These are phyloP conservation scores for Muscicapa comitata DNA, from an alignment of 2,797 vertebrate genomes.

Conservation along the genomic window DNA sequence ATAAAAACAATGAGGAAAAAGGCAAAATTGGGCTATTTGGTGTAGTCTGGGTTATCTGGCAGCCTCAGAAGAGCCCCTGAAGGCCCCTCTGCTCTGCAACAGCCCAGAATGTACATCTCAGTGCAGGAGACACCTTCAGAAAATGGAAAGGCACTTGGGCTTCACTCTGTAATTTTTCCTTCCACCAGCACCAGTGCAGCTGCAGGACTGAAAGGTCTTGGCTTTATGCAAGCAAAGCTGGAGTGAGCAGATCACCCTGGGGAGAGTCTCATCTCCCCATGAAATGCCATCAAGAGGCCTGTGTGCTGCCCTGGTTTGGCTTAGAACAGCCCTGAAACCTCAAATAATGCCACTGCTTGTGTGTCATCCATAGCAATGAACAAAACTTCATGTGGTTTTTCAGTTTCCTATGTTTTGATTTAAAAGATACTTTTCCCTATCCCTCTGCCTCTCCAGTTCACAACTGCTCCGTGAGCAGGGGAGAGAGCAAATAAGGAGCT, in stretches of 20 bases:
- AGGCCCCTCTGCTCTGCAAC: not conserved
- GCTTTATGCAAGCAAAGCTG: not conserved
- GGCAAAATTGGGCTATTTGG: accelerated
- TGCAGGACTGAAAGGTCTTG: not conserved
- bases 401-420: not conserved
- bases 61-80: not conserved
- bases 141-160: not conserved
- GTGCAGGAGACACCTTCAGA: not conserved
- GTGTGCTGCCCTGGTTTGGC: accelerated
- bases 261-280: accelerated
- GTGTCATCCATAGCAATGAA: not conserved
- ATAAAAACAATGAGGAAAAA: not conserved
- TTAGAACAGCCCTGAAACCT: not conserved
- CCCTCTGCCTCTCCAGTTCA: not conserved
- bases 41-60: accelerated
- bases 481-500: not conserved
- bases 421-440: not conserved
- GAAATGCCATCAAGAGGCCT: not conserved
- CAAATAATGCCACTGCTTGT: accelerated
- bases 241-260: accelerated
- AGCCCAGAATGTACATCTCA: not conserved
- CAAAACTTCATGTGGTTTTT: not conserved
- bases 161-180: not conserved
- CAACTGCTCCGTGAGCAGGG: not conserved
- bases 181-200: accelerated